phyloP scores from a whole-genome alignment of 2,888 invertebrate genomes.

The Sipunculus nudus region DNA sequence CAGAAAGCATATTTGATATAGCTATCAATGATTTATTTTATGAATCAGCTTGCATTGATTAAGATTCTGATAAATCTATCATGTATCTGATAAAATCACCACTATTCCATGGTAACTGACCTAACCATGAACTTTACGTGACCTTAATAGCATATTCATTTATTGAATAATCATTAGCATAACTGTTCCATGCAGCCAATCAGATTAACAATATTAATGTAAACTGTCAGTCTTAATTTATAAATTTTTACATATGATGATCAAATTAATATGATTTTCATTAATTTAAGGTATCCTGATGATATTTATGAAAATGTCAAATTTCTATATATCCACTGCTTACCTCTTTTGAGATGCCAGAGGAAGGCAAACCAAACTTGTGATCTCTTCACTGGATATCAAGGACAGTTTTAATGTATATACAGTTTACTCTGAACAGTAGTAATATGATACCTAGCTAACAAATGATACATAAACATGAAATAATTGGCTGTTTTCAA shows the following conservation, averaged over 20 bases:
- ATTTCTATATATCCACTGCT: not conserved
- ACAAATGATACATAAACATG: conserved; percentile 2
- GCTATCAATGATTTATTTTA: too few relatives aligned
- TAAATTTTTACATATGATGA: not conserved
- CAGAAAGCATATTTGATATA: too few relatives aligned
- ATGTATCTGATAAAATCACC: not conserved
- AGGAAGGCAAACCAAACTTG: conserved; percentile 60
- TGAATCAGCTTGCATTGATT: not conserved
- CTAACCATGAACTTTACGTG: too few relatives aligned
- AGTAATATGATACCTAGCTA: not conserved
- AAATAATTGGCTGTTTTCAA: not conserved
- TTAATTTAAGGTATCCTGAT: too few relatives aligned
- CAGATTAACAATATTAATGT: not conserved
- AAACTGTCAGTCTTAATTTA: not conserved
- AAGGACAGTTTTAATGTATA: too few relatives aligned
- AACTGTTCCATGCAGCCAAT: not conserved
- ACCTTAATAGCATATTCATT: too few relatives aligned
- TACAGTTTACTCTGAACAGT: too few relatives aligned
- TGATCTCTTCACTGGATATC: conserved; percentile 68
- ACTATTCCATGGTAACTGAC: too few relatives aligned
- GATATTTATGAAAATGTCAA: too few relatives aligned
- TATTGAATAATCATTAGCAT: too few relatives aligned
- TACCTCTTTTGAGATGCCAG: conserved; percentile 64
- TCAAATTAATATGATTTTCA: not conserved
- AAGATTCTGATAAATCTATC: not conserved